Percentiles rank a stretch among this genome's conserved stretches.
phyloP scores from a whole-genome alignment of 1,140 invertebrate genomes.

The Halesus radiatus region DNA sequence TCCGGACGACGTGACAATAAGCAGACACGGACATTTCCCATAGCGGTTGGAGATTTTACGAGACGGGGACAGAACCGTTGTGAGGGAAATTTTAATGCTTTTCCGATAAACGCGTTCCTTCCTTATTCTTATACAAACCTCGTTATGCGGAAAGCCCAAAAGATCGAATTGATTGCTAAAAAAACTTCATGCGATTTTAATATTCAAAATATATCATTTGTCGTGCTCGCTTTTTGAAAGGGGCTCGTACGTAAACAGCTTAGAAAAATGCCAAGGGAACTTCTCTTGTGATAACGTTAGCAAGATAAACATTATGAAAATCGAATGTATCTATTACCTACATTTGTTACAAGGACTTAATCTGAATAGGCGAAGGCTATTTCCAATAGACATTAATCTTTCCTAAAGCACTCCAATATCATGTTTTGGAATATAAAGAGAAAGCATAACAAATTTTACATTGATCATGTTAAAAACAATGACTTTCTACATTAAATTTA shows the following conservation, averaged over 20 bases:
- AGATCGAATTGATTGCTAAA: conserved; percentile 24
- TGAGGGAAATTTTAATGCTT: conserved; percentile 32
- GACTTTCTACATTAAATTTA: too few species aligned
- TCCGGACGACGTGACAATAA: conserved; percentile 56
- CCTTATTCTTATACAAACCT: conserved; percentile 11
- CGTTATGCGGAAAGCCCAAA: conserved; percentile 19
- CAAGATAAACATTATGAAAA: background rate
- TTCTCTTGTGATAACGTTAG: conserved; percentile 12
- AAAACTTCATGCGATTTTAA: conserved; percentile 34
- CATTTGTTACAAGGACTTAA: too few species aligned
- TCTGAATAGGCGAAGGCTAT: too few species aligned
- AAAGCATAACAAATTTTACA: too few species aligned
- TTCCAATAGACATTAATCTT: too few species aligned
- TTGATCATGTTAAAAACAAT: too few species aligned
- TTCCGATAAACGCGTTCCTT: conserved; percentile 22
- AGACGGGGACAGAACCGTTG: conserved; percentile 36
- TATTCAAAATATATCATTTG: conserved; percentile 39
- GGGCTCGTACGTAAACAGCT: conserved; percentile 30
- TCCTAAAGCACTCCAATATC: too few species aligned
- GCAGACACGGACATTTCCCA: conserved; percentile 45
- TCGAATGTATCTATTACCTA: too few species aligned
- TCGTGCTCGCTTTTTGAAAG: conserved; percentile 13
- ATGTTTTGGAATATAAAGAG: too few species aligned
- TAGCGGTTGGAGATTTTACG: conserved; percentile 31
- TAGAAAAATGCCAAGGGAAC: conserved; percentile 18